phyloP scores from a whole-genome alignment of 2,113 vertebrate species.

The Chrysochloris asiatica region DNA sequence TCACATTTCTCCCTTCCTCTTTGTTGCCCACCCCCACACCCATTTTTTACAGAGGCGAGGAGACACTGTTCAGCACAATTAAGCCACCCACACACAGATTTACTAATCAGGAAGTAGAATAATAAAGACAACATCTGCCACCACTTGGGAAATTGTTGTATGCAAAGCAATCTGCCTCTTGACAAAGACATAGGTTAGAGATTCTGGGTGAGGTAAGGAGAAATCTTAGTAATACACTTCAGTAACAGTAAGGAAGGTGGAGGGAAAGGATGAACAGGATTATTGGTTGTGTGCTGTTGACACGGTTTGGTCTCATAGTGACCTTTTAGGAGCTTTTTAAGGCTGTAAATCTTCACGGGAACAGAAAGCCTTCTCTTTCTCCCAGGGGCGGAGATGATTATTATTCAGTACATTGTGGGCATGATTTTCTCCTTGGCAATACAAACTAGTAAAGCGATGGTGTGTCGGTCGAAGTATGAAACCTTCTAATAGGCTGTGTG shows the following conservation, averaged over 20 bases:
- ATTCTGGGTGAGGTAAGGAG: background rate
- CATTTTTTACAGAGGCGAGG: background rate
- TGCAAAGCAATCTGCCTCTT: background rate
- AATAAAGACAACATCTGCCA: background rate
- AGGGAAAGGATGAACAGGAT: too few species aligned
- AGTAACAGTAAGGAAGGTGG: too few species aligned
- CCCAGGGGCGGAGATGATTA: too few species aligned
- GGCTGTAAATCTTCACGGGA: too few species aligned
- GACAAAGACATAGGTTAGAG: background rate
- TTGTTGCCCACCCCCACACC: background rate
- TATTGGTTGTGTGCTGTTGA: too few species aligned
- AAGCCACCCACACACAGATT: background rate
- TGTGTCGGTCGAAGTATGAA: background rate
- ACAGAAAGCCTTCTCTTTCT: too few species aligned
- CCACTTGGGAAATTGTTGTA: background rate
- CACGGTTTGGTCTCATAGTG: too few species aligned
- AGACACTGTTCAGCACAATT: background rate
- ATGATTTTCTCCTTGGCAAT: background rate
- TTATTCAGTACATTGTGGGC: background rate
- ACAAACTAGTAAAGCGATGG: background rate
- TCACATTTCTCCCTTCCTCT: background rate
- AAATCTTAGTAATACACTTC: background rate
- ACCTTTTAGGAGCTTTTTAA: too few species aligned
- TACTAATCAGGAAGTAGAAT: background rate
- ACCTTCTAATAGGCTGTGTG: background rate